Percentiles rank a stretch among this genome's conserved stretches.
These are phyloP conservation scores for Cyprinodon tularosa DNA, from an alignment of 2,113 vertebrate genomes.

Conservation along the genomic window DNA sequence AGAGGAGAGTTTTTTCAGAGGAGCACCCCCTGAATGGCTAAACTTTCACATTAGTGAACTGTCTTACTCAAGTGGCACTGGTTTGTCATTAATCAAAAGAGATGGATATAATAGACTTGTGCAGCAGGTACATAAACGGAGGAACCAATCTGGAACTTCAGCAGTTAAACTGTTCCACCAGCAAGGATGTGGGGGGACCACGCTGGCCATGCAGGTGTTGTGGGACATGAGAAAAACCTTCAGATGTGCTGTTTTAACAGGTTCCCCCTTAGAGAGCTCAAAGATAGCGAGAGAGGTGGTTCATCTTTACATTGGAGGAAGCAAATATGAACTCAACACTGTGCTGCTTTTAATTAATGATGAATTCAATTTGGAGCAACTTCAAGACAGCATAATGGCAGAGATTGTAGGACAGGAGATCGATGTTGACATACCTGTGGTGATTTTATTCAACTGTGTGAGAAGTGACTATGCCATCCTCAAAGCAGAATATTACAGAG, in stretches of 20 bases:
- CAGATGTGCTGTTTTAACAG: constrained; percentile 52
- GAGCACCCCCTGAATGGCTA: constrained; percentile 57
- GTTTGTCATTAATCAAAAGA: constrained; percentile 41
- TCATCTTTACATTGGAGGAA: constrained; percentile 38
- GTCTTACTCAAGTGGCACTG: not conserved
- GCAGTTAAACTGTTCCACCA: constrained; percentile 48
- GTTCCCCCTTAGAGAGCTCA: constrained; percentile 2
- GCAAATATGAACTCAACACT: constrained; percentile 31
- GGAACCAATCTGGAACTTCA: not conserved
- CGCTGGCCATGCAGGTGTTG: constrained; percentile 64
- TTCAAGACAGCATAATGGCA: constrained; percentile 26
- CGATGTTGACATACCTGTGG: constrained; percentile 14
- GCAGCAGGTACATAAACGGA: rapidly evolving
- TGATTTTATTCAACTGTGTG: constrained; percentile 45
- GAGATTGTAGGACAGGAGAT: constrained; percentile 9
- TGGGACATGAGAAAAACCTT: constrained; percentile 57
- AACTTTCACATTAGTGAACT: constrained; percentile 61
- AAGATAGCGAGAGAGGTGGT: constrained; percentile 35
- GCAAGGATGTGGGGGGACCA: constrained; percentile 62
- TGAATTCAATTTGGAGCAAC: not conserved
- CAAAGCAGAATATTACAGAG: rapidly evolving
- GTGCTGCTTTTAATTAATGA: constrained; percentile 60
- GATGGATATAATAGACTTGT: constrained; percentile 28
- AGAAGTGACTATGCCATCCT: not conserved
- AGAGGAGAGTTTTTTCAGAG: constrained; percentile 52